Conservation (phyloP, 1,140 invertebrate species). For the Melanaphis sacchari region DNA sequence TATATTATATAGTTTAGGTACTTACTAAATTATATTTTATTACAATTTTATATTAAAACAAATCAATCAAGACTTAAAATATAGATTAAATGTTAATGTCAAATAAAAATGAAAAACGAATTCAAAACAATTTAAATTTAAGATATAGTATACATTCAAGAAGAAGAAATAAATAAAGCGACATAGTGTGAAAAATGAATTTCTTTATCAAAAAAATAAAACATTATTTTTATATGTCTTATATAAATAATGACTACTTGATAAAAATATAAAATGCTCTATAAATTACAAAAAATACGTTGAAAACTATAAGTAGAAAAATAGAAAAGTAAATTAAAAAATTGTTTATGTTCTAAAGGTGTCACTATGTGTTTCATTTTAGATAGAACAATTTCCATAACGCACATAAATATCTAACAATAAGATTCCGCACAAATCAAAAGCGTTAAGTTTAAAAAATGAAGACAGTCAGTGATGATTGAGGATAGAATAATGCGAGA, state of each 20-base stretch:
- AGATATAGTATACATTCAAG: not conserved
- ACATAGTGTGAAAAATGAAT: conserved; percentile 18
- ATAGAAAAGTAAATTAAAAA: not conserved
- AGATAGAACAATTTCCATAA: not conserved
- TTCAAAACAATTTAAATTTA: not conserved
- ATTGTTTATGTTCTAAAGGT: not conserved
- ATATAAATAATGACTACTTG: not conserved
- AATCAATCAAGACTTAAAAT: not conserved
- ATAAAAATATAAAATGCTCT: not conserved
- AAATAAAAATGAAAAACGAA: not conserved
- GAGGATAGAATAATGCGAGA: not conserved
- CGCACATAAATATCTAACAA: not conserved
- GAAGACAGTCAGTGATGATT: not conserved
- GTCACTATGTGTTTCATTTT: not conserved
- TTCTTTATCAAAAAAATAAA: not conserved
- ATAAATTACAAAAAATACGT: not conserved
- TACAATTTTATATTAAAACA: not conserved
- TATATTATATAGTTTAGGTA: not conserved
- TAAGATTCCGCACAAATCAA: not conserved
- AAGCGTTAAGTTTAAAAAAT: not conserved
- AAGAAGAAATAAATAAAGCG: not conserved
- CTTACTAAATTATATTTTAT: not conserved
- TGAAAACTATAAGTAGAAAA: not conserved
- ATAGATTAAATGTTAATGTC: not conserved
- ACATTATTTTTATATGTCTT: not conserved